Conservation (phyloP, 2,113 vertebrate genomes). For the Colinus virginianus region DNA sequence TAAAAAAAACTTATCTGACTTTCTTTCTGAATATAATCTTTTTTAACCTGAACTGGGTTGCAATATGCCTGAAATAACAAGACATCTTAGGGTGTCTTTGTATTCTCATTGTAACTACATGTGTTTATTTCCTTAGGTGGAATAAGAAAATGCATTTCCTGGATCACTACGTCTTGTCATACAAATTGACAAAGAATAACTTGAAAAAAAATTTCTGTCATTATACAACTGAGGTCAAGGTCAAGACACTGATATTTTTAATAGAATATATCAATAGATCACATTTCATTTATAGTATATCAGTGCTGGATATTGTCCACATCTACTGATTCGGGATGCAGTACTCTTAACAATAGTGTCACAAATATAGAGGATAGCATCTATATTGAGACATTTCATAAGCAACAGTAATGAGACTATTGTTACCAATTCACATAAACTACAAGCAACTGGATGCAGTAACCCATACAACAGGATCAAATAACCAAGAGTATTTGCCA, state of each 20-base stretch:
- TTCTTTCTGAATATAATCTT: neutral
- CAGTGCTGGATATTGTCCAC: neutral
- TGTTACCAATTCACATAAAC: neutral
- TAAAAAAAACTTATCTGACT: neutral
- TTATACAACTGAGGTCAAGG: neutral
- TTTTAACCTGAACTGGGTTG: neutral
- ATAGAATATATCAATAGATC: rapidly evolving
- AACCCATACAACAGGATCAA: neutral
- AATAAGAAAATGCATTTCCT: neutral
- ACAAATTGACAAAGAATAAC: neutral
- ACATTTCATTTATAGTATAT: neutral
- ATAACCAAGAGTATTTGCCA: neutral
- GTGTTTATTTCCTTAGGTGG: neutral
- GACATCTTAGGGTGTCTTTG: neutral
- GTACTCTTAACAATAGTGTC: neutral
- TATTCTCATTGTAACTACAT: neutral
- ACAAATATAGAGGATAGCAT: neutral
- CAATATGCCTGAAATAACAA: neutral
- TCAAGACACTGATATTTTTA: neutral
- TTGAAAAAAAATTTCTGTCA: neutral
- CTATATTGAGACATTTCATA: neutral
- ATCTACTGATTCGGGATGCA: neutral
- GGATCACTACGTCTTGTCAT: neutral
- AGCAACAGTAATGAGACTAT: neutral
- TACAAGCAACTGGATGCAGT: neutral